phyloP scores from a whole-genome alignment of 2,888 invertebrate genomes.

The Biston betularia region DNA sequence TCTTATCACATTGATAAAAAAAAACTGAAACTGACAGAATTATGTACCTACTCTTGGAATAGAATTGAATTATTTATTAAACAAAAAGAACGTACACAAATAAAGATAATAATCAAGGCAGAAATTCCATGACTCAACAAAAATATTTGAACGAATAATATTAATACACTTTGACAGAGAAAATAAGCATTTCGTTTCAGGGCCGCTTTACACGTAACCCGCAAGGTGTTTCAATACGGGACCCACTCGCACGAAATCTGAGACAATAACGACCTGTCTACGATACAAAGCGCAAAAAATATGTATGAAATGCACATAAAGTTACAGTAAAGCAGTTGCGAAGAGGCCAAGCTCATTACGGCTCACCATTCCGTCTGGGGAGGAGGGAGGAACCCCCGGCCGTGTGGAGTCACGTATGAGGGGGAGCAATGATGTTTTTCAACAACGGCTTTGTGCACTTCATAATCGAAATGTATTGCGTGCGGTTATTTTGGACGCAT shows the following conservation, averaged over 20 bases:
- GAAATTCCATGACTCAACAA: not conserved
- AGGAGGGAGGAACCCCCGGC: constrained; percentile 30
- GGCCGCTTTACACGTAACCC: constrained; percentile 14
- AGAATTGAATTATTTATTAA: too few relatives aligned
- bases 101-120: not conserved
- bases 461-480: constrained; percentile 44
- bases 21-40: too few relatives aligned
- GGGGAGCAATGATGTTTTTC: constrained; percentile 49
- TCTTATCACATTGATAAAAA: too few relatives aligned
- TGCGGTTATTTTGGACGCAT: constrained; percentile 26
- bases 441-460: constrained; percentile 48
- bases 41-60: too few relatives aligned
- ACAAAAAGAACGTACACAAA: not conserved
- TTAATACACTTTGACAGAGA: constrained; percentile 16
- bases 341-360: constrained; percentile 47
- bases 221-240: constrained; percentile 29
- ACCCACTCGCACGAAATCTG: constrained; percentile 29
- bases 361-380: constrained; percentile 47
- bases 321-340: constrained; percentile 46
- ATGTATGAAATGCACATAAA: constrained; percentile 51
- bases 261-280: constrained; percentile 41
- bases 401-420: constrained; percentile 44
- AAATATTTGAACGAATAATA: not conserved
- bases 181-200: constrained; percentile 22
- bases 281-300: constrained; percentile 43